Evolutionary conservation across 1,140 invertebrate genomes (phyloP).

Genomic region (Drosophila fuyamai): DNA sequence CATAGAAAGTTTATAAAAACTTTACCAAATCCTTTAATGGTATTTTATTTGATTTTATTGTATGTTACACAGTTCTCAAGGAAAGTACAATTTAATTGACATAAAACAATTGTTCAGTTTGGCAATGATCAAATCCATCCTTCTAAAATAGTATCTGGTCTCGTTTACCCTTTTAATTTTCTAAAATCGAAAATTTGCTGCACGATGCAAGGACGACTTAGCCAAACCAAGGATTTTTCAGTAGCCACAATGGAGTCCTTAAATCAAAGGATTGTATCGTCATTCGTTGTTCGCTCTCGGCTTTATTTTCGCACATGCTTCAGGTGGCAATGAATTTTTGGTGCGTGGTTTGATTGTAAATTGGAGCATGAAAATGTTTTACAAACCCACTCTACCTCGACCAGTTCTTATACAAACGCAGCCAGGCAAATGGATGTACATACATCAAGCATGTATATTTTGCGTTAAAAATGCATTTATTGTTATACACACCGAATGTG

Average conservation of each 20-base stretch:
- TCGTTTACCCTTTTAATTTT: neutral
- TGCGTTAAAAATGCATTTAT: slow-evolving; percentile 62
- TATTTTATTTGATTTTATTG: no score
- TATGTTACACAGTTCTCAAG: no score
- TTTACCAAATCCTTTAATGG: no score
- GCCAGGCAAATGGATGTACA: slow-evolving; percentile 6
- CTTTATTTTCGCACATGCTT: slow-evolving; percentile 59
- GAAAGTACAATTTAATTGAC: no score
- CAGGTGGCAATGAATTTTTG: slow-evolving; percentile 79
- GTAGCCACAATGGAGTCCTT: neutral
- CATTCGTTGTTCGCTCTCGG: slow-evolving; percentile 17
- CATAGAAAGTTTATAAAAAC: no score
- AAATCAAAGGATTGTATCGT: slow-evolving; percentile 25
- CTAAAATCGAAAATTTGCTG: neutral
- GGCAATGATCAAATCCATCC: neutral
- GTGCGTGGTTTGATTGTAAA: slow-evolving; percentile 80
- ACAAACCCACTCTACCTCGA: slow-evolving; percentile 44
- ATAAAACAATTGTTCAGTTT: no score
- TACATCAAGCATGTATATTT: slow-evolving; percentile 34
- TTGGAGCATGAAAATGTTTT: slow-evolving; percentile 81
- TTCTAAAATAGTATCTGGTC: neutral
- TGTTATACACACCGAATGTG: slow-evolving; percentile 19
- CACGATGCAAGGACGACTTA: neutral
- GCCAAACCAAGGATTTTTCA: neutral
- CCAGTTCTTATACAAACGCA: slow-evolving; percentile 27